These are phyloP conservation scores for Thera obeliscata DNA, from an alignment of 2,888 invertebrate species.

Conservation along the genomic window DNA sequence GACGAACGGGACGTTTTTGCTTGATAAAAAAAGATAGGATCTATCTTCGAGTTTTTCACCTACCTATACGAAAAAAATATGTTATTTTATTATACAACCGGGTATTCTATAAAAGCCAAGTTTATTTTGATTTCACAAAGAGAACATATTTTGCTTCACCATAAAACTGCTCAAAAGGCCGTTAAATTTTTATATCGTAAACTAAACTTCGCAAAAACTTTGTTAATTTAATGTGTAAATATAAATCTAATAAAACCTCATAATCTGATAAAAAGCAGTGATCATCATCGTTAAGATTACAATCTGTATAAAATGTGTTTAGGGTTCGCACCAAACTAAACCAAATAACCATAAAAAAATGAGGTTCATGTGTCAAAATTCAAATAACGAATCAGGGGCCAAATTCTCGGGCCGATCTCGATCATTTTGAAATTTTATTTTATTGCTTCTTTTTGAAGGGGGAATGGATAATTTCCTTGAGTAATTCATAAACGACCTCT, in stretches of 20 bases:
- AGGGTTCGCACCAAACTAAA: slow-evolving; percentile 11
- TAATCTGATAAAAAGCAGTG: slow-evolving; percentile 31
- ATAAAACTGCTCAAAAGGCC: not conserved
- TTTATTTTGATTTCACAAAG: too few species aligned
- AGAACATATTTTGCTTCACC: not conserved
- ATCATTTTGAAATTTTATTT: too few species aligned
- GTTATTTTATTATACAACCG: too few species aligned
- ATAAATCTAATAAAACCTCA: slow-evolving; percentile 11
- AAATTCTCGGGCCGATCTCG: too few species aligned
- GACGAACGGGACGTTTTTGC: not conserved
- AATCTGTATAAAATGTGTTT: slow-evolving; percentile 10
- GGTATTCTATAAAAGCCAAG: too few species aligned
- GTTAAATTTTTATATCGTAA: not conserved
- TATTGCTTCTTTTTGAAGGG: too few species aligned
- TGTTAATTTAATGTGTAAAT: slow-evolving; percentile 2
- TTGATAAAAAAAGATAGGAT: not conserved
- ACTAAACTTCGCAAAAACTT: slow-evolving; percentile 4
- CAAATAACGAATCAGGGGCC: too few species aligned
- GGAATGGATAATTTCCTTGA: too few species aligned
- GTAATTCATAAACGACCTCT: too few species aligned
- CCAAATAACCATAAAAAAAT: not conserved
- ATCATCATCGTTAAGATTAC: slow-evolving; percentile 19
- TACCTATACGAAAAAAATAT: too few species aligned
- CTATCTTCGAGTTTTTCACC: too few species aligned
- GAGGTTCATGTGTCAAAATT: too few species aligned